Base-by-base conservation (phyloP, 2,797 vertebrate species). In the Arrhamphus sclerolepis region DNA sequence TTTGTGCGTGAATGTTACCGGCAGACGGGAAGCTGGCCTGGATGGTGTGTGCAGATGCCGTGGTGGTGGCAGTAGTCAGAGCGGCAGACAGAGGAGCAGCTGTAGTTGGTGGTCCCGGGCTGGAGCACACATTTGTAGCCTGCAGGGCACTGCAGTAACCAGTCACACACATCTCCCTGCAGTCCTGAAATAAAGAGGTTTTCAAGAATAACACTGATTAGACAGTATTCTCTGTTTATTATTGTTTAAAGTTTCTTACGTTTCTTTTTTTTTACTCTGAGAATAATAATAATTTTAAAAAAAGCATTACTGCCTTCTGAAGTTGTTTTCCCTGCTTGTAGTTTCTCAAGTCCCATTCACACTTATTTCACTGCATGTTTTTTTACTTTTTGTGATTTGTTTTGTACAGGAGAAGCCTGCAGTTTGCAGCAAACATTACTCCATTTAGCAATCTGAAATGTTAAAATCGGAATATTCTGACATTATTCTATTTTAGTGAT, bases 11-110 rank as follows among this genome's bases (percentile, higher is more conserved):
- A 14, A 47, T 82, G 89, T 89, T 82, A 97, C 95, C 80, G 93
- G 87, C 95, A 97, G 20, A 92, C 77, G 0, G 95, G 95, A 20
- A 61, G 87, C 1, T 86, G 91, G 3, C 60, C 89, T 0, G 56
- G 85, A 10, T 65, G 86, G 68, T 96, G 95, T 0, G 93, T 93
- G 65, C 95, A 97, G 88, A 96, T 93, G 72, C 95, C 95, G 0
- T 93, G 92, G 84, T 96, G 93, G 70, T 91, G 93, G 83, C 95
- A 97, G 89, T 92, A 90, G 77, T 81, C 81, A 0, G 76, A 88
- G 84, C 90, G 92, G 77, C 95, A 96, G 4, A 92, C 68, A 0
- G 95, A 97, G 19, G 91, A 92, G 62, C 95, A 97, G 89, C 82
- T 93, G 44, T 82, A 84, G 42, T 93, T 93, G 8, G 86, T 53